Conservation (phyloP, 2,113 vertebrate genomes). For the Tapirus terrestris region DNA sequence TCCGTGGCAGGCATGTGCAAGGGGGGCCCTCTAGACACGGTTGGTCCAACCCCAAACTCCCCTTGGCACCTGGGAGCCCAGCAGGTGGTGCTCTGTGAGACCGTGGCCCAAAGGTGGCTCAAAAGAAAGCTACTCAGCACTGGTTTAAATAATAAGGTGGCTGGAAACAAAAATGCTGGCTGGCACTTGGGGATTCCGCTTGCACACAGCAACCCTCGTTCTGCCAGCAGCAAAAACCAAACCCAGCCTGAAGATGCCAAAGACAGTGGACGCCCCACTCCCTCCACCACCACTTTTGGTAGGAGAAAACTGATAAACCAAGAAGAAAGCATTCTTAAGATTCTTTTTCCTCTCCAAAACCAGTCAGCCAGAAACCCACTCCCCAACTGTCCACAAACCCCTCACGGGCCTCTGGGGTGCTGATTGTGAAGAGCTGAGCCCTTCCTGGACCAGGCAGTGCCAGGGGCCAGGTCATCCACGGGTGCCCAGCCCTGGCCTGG, state of each 20-base stretch:
- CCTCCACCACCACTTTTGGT: fast-evolving
- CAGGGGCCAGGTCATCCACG: fast-evolving
- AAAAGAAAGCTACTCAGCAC: neutral
- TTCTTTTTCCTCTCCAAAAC: neutral
- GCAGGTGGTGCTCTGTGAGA: neutral
- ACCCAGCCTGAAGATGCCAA: neutral
- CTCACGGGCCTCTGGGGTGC: neutral
- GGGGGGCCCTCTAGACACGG: neutral
- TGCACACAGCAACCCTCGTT: fast-evolving
- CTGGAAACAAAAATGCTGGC: neutral
- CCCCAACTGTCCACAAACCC: neutral
- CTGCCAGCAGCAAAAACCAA: neutral
- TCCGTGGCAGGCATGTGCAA: fast-evolving
- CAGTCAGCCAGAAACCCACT: neutral
- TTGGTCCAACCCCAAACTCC: neutral
- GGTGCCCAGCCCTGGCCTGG: neutral
- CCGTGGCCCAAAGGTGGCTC: neutral
- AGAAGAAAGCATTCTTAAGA: neutral
- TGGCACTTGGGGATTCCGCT: fast-evolving
- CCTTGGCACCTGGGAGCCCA: neutral
- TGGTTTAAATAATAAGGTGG: neutral
- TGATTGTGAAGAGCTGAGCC: fast-evolving
- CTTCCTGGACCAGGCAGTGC: neutral
- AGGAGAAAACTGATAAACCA: neutral
- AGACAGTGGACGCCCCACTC: fast-evolving